Percentiles rank a stretch among this genome's conserved stretches.
Evolutionary conservation across 2,797 vertebrate genomes (phyloP).

Genomic region (Pogoniulus pusillus): DNA sequence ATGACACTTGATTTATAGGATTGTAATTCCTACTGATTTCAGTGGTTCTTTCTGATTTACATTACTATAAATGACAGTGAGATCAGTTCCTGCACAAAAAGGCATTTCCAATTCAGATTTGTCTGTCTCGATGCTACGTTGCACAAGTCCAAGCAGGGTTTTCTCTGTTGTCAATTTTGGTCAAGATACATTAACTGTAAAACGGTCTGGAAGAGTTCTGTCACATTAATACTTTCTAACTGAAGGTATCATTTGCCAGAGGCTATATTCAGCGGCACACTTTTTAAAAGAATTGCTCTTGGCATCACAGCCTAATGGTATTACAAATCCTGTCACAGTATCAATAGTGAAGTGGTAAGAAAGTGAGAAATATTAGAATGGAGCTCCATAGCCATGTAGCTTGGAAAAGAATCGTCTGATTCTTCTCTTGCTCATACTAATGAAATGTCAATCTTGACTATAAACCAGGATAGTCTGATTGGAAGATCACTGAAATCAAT

Average conservation of each 20-base stretch:
- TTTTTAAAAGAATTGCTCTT: conserved; percentile 46
- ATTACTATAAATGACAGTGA: neutral
- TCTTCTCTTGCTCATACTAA: conserved; percentile 4
- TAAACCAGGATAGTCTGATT: neutral
- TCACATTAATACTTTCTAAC: conserved; percentile 45
- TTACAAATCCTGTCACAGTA: conserved; percentile 56
- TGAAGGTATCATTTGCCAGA: conserved; percentile 47
- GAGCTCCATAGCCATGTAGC: neutral
- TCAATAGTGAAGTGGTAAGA: conserved; percentile 29
- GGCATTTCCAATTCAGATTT: conserved; percentile 3
- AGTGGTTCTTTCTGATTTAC: neutral
- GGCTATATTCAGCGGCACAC: conserved; percentile 50
- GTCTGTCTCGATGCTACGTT: neutral
- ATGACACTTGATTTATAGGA: neutral
- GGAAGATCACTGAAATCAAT: conserved; percentile 8
- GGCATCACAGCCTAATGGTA: conserved; percentile 27
- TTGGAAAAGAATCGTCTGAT: conserved; percentile 25
- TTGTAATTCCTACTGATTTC: neutral
- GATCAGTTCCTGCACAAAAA: neutral
- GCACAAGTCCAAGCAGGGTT: conserved; percentile 12
- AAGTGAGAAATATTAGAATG: conserved; percentile 33
- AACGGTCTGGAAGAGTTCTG: conserved; percentile 41
- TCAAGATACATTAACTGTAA: conserved; percentile 24
- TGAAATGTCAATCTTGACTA: neutral
- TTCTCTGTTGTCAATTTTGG: conserved; percentile 38